These are phyloP conservation scores for Styela plicata DNA, from an alignment of 23 tunicate species.

Conservation along the genomic window DNA sequence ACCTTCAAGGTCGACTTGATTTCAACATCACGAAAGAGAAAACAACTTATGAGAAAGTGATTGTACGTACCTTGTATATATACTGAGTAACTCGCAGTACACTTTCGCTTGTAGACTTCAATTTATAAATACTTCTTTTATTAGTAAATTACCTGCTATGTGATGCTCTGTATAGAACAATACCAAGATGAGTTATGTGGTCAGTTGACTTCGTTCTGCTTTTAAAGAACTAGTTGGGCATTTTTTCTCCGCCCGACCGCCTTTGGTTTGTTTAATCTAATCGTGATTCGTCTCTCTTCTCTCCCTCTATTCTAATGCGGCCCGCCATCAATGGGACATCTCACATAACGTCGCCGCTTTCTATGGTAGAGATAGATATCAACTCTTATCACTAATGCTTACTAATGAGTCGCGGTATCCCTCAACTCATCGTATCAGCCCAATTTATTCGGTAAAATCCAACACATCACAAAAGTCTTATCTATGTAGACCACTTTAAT, in stretches of 20 bases:
- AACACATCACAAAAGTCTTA: neutral
- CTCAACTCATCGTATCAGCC: conserved; percentile 6
- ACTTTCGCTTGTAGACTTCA: neutral
- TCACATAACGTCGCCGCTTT: conserved; percentile 8
- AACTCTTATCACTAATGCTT: neutral
- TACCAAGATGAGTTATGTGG: conserved; percentile 18
- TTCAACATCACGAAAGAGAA: conserved; percentile 4
- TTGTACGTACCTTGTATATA: neutral
- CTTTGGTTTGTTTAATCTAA: conserved; percentile 27
- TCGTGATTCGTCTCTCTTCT: conserved; percentile 7
- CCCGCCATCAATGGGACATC: neutral
- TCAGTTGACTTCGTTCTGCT: neutral
- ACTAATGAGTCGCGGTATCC: conserved; percentile 9
- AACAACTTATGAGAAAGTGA: neutral
- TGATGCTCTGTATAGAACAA: conserved; percentile 3
- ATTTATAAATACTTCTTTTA: neutral
- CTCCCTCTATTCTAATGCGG: conserved; percentile 16
- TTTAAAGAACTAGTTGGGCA: neutral
- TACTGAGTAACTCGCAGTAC: neutral
- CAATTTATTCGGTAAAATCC: neutral
- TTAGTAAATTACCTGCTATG: neutral
- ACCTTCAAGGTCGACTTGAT: neutral
- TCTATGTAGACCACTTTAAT: neutral
- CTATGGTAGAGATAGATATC: neutral
- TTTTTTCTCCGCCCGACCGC: conserved; percentile 27